Percentiles rank a stretch among this genome's conserved stretches.
Conservation (phyloP, 2,113 vertebrate species). For the Syngnathus floridae region DNA sequence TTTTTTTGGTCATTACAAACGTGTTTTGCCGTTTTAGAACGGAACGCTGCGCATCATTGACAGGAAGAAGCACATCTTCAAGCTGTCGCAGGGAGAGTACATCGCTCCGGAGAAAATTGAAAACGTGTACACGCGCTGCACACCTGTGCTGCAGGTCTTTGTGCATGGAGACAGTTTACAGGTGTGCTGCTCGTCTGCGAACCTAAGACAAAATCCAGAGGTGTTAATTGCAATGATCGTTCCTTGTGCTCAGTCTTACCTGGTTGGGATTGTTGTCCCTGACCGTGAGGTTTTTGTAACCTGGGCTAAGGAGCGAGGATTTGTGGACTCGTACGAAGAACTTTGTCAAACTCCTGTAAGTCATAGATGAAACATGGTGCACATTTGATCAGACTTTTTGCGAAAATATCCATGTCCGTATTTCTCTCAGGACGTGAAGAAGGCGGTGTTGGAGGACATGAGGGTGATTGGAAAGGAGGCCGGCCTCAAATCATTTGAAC, state of each 20-base stretch:
- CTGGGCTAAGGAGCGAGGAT: conserved; percentile 66
- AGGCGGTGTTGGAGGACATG: conserved; percentile 70
- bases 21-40: conserved; percentile 49
- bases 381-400: background rate
- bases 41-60: conserved; percentile 73
- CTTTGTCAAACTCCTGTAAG: conserved; percentile 73
- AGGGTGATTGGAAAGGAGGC: conserved; percentile 62
- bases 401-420: background rate
- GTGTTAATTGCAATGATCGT: background rate
- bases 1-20: background rate
- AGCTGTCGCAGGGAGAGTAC: conserved; percentile 75
- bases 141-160: conserved; percentile 72
- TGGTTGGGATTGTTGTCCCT: conserved; percentile 71
- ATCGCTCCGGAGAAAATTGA: conserved; percentile 78
- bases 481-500: conserved; percentile 74
- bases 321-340: conserved; percentile 67
- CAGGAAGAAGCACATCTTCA: conserved; percentile 78
- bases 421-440: conserved; percentile 63
- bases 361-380: background rate
- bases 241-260: conserved; percentile 53
- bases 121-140: conserved; percentile 68
- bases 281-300: conserved; percentile 69
- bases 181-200: conserved; percentile 34
- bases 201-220: background rate
- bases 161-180: conserved; percentile 76